Conservation (phyloP, 1,140 invertebrate genomes). For the Pollicipes pollicipes region DNA sequence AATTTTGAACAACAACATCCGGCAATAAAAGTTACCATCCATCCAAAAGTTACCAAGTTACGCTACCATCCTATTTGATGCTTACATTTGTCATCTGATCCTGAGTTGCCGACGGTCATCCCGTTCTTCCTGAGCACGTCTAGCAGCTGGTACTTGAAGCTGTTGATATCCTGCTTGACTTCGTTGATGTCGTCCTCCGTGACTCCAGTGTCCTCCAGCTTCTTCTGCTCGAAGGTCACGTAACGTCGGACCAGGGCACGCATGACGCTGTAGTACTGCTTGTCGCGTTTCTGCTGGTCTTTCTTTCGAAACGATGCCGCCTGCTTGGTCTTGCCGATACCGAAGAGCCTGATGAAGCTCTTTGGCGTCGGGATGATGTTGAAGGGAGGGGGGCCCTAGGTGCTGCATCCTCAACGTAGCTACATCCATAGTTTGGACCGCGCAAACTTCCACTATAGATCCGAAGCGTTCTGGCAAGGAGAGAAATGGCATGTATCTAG, state of each 20-base stretch:
- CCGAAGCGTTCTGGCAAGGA: constrained; percentile 51
- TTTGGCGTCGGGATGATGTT: constrained; percentile 65
- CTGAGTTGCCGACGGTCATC: constrained; percentile 31
- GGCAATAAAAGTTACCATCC: too few species aligned
- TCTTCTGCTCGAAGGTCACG: constrained; percentile 58
- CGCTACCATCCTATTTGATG: too few species aligned
- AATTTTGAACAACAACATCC: too few species aligned
- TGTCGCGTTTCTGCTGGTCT: constrained; percentile 15
- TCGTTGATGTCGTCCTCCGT: constrained; percentile 93
- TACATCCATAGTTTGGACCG: constrained; percentile 78
- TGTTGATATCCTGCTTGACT: constrained; percentile 82
- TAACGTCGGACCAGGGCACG: constrained; percentile 56
- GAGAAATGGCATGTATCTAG: too few species aligned
- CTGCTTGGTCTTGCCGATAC: constrained; percentile 42
- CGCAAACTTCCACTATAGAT: constrained; percentile 84
- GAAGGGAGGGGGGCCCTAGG: constrained; percentile 65
- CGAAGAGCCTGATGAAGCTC: constrained; percentile 37
- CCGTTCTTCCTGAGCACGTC: constrained; percentile 68
- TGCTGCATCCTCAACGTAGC: constrained; percentile 71
- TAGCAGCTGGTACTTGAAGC: constrained; percentile 64
- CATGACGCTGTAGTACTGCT: constrained; percentile 43
- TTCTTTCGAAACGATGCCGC: constrained; percentile 23
- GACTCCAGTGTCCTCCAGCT: constrained; percentile 62
- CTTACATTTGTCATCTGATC: too few species aligned
- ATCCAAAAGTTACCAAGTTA: too few species aligned